Base-by-base conservation (phyloP, 2,797 vertebrate genomes). In the Chaunax sp. region DNA sequence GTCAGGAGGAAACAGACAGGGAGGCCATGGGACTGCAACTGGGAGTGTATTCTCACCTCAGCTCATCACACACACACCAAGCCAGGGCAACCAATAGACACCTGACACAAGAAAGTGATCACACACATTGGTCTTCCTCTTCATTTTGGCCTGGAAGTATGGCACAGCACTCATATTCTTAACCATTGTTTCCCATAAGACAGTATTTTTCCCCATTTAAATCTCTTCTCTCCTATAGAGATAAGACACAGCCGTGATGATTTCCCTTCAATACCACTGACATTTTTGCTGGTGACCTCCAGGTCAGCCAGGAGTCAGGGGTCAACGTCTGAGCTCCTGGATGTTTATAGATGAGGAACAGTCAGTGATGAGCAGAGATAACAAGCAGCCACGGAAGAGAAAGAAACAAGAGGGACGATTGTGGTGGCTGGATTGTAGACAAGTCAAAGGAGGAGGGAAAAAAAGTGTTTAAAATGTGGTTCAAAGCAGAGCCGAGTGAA, bases 401-500 rank as follows among this genome's bases (percentile, higher is more conserved):
- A 75, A 70, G 66, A 72, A 74, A 72, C 60, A 18, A n/a, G 61
- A 52, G 49, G 47, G 47, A 73, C 66, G 62, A 51, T 49, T 53
- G 30, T 44, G 52, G 28, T 3, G 45, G 58, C 45, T 59, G 56
- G 81, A 57, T 88, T 87, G 87, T 85, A 87, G 89, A 85, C 81
- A 73, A 68, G 62, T 74, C 74, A 65, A 51, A 64, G 69, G 64
- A 73, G 62, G 57, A 64, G 64, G 59, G 74, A 54, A 49, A 60
- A 75, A 46, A 67, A 60, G 52, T 58, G 63, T 85, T 78, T 51
- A 44, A 84, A 87, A 41, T 81, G 92, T 83, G 83, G 84, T 77
- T 77, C 58, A 66, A 86, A 73, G 76, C 77, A 69, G 90, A 89
- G 83, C 87, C 92, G 92, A 93, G 93, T 93, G 93, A 94, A 94